Conservation (phyloP, 2,888 invertebrate genomes). For the Schizaphis graminum region DNA sequence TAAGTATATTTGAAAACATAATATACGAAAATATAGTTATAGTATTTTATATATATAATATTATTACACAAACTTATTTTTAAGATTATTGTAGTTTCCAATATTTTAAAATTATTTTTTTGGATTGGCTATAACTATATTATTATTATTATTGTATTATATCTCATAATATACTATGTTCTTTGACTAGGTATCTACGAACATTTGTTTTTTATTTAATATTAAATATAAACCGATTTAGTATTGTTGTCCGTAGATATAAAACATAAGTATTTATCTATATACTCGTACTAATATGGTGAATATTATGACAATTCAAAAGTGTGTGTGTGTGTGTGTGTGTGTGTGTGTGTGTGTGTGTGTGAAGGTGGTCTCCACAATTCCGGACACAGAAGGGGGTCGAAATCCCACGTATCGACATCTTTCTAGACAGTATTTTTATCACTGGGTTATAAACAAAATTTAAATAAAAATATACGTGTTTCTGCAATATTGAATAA, state of each 20-base stretch:
- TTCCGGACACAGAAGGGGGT: conserved; percentile 42
- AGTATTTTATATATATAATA: neutral
- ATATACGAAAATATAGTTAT: neutral
- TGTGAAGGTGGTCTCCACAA: conserved; percentile 4
- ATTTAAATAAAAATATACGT: conserved; percentile 44
- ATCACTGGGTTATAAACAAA: conserved; percentile 39
- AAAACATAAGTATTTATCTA: neutral
- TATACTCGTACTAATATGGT: neutral
- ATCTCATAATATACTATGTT: neutral
- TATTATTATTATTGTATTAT: neutral
- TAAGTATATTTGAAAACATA: neutral
- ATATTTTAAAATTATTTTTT: neutral
- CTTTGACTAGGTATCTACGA: neutral
- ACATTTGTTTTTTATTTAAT: conserved; percentile 6
- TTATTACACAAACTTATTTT: neutral
- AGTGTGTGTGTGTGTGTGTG: neutral
- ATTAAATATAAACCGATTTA: neutral
- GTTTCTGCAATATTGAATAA: conserved; percentile 44
- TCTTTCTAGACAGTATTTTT: conserved; percentile 32
- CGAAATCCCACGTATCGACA: conserved; percentile 40
- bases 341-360: neutral
- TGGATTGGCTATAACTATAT: neutral
- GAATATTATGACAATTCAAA: conserved; percentile 20
- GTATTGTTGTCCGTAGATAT: neutral
- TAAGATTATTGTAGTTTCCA: neutral